A percentile compares a stretch with the other conserved stretches of the same genome.
These are phyloP conservation scores for Urophycis tenuis DNA, from an alignment of 2,797 vertebrate species.

Conservation along the genomic window DNA sequence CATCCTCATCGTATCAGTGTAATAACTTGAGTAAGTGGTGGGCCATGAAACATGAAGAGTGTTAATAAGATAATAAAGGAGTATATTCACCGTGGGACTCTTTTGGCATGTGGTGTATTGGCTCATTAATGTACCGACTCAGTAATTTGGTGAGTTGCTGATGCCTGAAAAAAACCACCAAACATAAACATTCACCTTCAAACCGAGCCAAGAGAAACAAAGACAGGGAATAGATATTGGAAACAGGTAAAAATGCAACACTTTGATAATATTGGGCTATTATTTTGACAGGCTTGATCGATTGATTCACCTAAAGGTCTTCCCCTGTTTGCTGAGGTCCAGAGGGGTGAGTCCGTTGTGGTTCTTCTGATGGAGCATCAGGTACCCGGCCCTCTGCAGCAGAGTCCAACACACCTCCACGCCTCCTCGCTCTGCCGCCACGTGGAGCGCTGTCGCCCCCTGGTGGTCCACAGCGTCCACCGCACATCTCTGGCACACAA, in stretches of 20 bases:
- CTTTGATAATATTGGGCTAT: neutral
- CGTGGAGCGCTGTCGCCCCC: slow-evolving; percentile 72
- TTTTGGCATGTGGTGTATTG: slow-evolving; percentile 62
- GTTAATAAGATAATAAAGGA: slow-evolving; percentile 12
- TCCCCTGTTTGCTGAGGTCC: slow-evolving; percentile 71
- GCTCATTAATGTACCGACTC: slow-evolving; percentile 59
- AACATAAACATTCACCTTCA: slow-evolving; percentile 38
- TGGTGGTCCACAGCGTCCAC: slow-evolving; percentile 68
- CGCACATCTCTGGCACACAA: slow-evolving; percentile 63
- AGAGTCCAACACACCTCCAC: slow-evolving; percentile 74
- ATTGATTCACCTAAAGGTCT: slow-evolving; percentile 67
- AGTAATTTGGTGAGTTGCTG: slow-evolving; percentile 72
- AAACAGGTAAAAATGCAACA: neutral
- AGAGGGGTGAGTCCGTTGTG: slow-evolving; percentile 68
- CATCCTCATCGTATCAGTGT: neutral
- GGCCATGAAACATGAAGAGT: neutral
- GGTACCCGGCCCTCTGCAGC: slow-evolving; percentile 65
- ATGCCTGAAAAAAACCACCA: slow-evolving; percentile 63
- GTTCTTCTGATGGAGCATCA: slow-evolving; percentile 66
- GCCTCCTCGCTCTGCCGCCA: slow-evolving; percentile 71
- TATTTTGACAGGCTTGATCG: neutral
- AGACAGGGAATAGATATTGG: slow-evolving; percentile 18
- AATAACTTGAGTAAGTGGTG: neutral
- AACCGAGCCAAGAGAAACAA: slow-evolving; percentile 30
- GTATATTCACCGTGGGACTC: slow-evolving; percentile 65